Evolutionary conservation across 2,888 invertebrate species (phyloP).

Genomic region (Julus scandinavius): DNA sequence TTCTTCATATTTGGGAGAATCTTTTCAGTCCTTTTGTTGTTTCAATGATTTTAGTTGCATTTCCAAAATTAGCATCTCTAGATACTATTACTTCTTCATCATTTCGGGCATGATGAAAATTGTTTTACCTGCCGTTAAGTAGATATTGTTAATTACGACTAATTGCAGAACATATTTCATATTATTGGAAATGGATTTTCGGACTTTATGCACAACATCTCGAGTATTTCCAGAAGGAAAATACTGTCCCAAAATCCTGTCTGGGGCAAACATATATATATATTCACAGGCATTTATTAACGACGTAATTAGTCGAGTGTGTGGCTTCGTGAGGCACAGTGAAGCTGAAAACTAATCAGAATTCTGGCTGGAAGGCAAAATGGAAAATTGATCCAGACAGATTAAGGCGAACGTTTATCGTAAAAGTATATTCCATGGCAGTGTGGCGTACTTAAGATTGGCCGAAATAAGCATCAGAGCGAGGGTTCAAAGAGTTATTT

Average conservation of each 20-base stretch:
- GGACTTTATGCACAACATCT: neutral
- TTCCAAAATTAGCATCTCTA: too few relatives aligned
- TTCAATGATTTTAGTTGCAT: too few relatives aligned
- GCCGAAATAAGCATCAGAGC: neutral
- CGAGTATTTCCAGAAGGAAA: neutral
- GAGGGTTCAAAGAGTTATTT: conserved; percentile 4
- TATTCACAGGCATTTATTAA: neutral
- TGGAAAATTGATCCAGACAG: conserved; percentile 42
- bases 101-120: too few relatives aligned
- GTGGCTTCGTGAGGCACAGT: neutral
- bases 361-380: neutral
- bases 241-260: neutral
- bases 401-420: neutral
- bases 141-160: too few relatives aligned
- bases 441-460: neutral
- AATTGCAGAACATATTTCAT: too few relatives aligned
- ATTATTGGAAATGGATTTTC: neutral
- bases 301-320: neutral
- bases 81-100: too few relatives aligned
- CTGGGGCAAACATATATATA: too few relatives aligned
- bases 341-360: conserved; percentile 16
- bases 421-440: neutral
- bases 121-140: too few relatives aligned
- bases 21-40: too few relatives aligned
- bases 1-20: too few relatives aligned